These are phyloP conservation scores for Parnassius glacialis DNA, from an alignment of 2,888 invertebrate genomes.

Conservation along the genomic window DNA sequence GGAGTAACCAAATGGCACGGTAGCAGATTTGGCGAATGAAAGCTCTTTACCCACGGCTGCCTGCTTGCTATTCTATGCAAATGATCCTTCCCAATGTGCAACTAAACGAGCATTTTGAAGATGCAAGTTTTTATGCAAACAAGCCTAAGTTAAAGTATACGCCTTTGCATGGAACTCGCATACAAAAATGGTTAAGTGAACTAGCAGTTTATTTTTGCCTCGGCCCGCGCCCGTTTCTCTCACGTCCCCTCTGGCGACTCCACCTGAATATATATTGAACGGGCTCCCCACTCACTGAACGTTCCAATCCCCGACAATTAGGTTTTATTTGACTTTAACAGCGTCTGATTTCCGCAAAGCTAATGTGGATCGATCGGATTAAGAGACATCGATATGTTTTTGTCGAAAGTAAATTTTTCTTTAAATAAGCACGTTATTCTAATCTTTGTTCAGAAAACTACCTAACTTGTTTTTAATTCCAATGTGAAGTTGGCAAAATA, in stretches of 20 bases:
- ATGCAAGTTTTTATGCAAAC: slow-evolving; percentile 78
- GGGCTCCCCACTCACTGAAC: slow-evolving; percentile 9
- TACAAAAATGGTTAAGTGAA: slow-evolving; percentile 65
- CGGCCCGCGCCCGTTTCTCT: slow-evolving; percentile 36
- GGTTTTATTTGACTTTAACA: slow-evolving; percentile 39
- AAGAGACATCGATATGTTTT: slow-evolving; percentile 29
- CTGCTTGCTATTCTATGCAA: slow-evolving; percentile 78
- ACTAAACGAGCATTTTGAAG: slow-evolving; percentile 73
- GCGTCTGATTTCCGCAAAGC: slow-evolving; percentile 36
- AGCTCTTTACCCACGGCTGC: slow-evolving; percentile 54
- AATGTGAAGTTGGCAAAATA: too few relatives aligned
- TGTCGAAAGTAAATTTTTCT: neutral
- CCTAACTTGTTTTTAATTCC: too few relatives aligned
- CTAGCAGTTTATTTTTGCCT: slow-evolving; percentile 47
- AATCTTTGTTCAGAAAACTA: too few relatives aligned
- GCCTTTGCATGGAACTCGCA: slow-evolving; percentile 71
- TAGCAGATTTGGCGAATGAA: slow-evolving; percentile 44
- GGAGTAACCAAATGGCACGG: slow-evolving; percentile 44
- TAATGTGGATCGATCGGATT: slow-evolving; percentile 31
- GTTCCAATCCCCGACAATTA: slow-evolving; percentile 36
- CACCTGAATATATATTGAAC: slow-evolving; percentile 19
- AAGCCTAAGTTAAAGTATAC: slow-evolving; percentile 72
- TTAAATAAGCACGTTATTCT: too few relatives aligned
- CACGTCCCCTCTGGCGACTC: slow-evolving; percentile 25
- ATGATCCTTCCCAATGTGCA: slow-evolving; percentile 62